Conservation (phyloP, 2,113 vertebrate species). For the Physeter macrocephalus region DNA sequence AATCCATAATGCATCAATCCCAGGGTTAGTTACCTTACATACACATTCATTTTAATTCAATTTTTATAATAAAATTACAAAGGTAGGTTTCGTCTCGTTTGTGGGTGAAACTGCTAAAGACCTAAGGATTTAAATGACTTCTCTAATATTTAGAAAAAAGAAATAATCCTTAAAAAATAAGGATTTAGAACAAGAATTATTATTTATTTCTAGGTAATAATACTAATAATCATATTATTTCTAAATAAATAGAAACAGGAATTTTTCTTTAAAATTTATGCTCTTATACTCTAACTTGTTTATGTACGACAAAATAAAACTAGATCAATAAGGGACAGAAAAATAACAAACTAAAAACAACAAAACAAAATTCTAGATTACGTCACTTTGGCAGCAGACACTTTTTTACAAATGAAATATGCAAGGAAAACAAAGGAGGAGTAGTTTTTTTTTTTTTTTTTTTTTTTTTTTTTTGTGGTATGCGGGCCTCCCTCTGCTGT, state of each 20-base stretch:
- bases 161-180: background rate
- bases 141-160: background rate
- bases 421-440: background rate
- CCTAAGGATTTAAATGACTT: background rate
- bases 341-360: background rate
- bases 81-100: background rate
- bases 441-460: too few species aligned
- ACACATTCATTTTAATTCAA: background rate
- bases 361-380: background rate
- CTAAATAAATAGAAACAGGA: background rate
- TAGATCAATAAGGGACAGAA: background rate
- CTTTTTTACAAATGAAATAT: background rate
- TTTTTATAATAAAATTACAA: background rate
- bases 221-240: background rate
- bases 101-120: accelerated
- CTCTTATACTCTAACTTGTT: background rate
- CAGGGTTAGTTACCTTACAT: background rate
- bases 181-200: background rate
- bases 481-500: too few species aligned
- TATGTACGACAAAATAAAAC: background rate
- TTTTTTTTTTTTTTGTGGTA: too few species aligned
- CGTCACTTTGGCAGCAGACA: background rate
- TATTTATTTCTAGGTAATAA: background rate
- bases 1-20: background rate
- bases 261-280: background rate